Evolutionary conservation across 2,113 vertebrate species (phyloP).

Genomic region (Vidua macroura): DNA sequence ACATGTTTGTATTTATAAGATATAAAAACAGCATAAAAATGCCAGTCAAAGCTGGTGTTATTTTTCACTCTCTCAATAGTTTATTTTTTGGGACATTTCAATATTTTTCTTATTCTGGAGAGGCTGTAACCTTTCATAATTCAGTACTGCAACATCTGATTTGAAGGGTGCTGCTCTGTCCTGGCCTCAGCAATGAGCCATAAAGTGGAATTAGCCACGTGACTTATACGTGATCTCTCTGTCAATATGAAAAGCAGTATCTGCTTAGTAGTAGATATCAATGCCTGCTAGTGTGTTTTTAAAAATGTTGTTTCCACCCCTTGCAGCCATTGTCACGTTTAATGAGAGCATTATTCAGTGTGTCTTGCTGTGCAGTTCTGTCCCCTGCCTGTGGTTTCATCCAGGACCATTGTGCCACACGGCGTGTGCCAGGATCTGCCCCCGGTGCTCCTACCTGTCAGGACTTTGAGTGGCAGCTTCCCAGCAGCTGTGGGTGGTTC

Average conservation of each 20-base stretch:
- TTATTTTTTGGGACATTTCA: background rate
- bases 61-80: background rate
- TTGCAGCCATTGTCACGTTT: background rate
- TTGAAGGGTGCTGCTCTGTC: background rate
- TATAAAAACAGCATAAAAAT: background rate
- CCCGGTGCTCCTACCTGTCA: background rate
- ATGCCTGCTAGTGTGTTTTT: fast-evolving
- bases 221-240: background rate
- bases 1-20: background rate
- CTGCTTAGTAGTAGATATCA: background rate
- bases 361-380: background rate
- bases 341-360: background rate
- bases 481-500: background rate
- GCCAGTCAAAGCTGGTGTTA: background rate
- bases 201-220: background rate
- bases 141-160: background rate
- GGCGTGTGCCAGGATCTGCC: background rate
- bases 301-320: background rate
- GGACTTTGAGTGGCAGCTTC: background rate
- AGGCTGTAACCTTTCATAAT: background rate
- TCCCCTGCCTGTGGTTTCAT: background rate
- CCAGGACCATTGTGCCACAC: fast-evolving
- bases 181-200: background rate
- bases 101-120: background rate
- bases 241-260: background rate